phyloP scores from a whole-genome alignment of 2,113 vertebrate species.

The Miniopterus natalensis region DNA sequence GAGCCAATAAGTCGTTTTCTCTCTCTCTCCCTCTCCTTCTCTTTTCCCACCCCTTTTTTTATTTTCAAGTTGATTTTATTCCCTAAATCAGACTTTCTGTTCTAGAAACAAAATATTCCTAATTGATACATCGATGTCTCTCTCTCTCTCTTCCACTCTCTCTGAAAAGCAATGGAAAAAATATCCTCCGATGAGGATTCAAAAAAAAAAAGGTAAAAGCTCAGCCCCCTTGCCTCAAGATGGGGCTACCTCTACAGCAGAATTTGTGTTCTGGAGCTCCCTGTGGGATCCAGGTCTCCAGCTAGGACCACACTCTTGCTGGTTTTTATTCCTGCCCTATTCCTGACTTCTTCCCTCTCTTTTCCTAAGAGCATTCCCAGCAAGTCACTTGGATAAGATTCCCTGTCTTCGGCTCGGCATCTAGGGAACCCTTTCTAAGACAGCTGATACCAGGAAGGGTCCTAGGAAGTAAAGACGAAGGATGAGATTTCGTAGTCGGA shows the following conservation, averaged over 20 bases:
- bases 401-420: not conserved
- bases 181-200: no score
- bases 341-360: not conserved
- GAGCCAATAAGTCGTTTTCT: not conserved
- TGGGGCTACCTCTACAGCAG: not conserved
- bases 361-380: not conserved
- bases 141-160: no score
- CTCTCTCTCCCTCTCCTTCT: not conserved
- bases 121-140: not conserved
- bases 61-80: constrained; percentile 25
- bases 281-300: not conserved
- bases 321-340: not conserved
- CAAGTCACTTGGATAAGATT: not conserved
- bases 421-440: not conserved
- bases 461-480: not conserved
- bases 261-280: not conserved
- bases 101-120: constrained; percentile 19
- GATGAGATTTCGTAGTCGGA: not conserved
- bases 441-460: not conserved
- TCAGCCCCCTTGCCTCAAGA: not conserved
- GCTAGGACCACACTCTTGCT: not conserved
- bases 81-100: not conserved
- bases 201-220: not conserved
- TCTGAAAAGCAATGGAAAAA: no score
- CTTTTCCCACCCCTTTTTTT: not conserved